Percentiles rank a stretch among this genome's conserved stretches.
phyloP scores from a whole-genome alignment of 2,888 invertebrate genomes.

The Troides aeacus region DNA sequence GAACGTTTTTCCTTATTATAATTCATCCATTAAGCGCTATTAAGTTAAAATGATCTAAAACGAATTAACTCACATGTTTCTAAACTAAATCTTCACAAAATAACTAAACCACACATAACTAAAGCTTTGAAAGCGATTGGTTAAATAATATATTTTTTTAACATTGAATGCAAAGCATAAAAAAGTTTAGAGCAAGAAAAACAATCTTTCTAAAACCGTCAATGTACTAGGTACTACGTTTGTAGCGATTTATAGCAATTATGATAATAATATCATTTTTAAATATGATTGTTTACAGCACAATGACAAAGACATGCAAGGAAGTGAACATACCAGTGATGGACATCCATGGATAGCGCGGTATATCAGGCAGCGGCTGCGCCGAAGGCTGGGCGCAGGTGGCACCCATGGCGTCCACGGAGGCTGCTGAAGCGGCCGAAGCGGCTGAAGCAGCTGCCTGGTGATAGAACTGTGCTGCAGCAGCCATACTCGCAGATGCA shows the following conservation, averaged over 20 bases:
- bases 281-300: conserved; percentile 33
- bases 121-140: neutral
- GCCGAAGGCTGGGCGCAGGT: conserved; percentile 90
- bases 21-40: neutral
- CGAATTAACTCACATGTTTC: neutral
- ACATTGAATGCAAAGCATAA: neutral
- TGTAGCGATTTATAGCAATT: neutral
- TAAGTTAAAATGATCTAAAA: neutral
- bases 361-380: conserved; percentile 94
- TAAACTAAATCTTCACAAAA: neutral
- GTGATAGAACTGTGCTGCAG: conserved; percentile 93
- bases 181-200: neutral
- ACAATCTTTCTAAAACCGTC: neutral
- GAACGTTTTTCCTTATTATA: neutral
- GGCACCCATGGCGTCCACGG: conserved; percentile 90
- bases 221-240: neutral
- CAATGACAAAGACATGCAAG: conserved; percentile 53
- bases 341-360: conserved; percentile 97
- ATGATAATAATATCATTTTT: neutral
- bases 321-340: conserved; percentile 90
- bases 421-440: conserved; percentile 86
- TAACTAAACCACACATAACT: neutral
- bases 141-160: neutral
- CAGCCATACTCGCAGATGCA: conserved; percentile 83
- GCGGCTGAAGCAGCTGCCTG: conserved; percentile 88